phyloP scores from a whole-genome alignment of 2,113 vertebrate genomes.

The Mormyrus lacerda region DNA sequence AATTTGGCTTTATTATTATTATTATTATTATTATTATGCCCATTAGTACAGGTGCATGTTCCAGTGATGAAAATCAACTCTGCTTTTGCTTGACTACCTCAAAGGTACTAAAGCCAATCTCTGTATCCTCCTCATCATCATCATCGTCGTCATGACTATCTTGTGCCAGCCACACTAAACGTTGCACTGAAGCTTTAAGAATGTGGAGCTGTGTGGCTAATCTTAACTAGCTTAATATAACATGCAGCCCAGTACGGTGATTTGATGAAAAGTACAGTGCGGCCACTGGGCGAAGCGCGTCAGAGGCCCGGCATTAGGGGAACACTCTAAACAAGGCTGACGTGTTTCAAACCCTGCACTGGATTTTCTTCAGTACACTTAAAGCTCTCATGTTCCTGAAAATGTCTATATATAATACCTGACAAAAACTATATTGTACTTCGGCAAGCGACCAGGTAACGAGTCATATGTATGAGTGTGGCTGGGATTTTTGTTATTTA shows the following conservation, averaged over 20 bases:
- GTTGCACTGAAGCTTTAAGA: neutral
- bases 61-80: neutral
- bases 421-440: neutral
- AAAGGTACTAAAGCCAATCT: neutral
- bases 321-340: neutral
- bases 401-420: conserved; percentile 8
- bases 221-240: neutral
- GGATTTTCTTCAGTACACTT: conserved; percentile 8
- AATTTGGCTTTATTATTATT: neutral
- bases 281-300: too few relatives aligned
- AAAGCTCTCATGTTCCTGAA: conserved; percentile 4
- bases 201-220: neutral
- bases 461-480: neutral
- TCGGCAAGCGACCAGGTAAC: neutral
- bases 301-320: neutral
- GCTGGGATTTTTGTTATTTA: conserved; percentile 12
- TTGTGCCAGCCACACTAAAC: neutral
- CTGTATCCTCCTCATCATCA: neutral
- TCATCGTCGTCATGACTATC: too few relatives aligned
- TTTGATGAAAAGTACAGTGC: neutral
- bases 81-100: neutral
- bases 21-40: neutral
- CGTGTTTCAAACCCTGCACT: neutral
- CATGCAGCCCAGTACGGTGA: neutral
- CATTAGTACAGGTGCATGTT: too few relatives aligned